Percentiles rank a stretch among this genome's conserved stretches.
These are phyloP conservation scores for Columba livia DNA, from an alignment of 2,113 vertebrate genomes.

Conservation along the genomic window DNA sequence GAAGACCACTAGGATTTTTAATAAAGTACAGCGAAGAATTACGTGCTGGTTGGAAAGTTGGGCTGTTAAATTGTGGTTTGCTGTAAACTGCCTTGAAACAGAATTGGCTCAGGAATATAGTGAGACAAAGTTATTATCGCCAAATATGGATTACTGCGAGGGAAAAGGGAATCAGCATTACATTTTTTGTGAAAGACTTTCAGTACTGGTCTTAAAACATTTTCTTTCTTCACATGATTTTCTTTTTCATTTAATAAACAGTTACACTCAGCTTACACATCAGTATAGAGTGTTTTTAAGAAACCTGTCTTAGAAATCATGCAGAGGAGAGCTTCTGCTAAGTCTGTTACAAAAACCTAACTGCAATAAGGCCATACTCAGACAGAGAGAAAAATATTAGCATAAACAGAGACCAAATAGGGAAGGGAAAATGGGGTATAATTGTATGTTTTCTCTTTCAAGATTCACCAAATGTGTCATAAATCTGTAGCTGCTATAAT, in stretches of 20 bases:
- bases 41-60: not conserved
- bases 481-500: conserved; percentile 33
- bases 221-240: not conserved
- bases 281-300: not conserved
- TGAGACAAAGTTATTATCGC: not conserved
- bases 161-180: not conserved
- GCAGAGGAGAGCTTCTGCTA: not conserved
- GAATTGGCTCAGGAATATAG: not conserved
- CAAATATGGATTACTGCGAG: not conserved
- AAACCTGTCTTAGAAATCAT: not conserved
- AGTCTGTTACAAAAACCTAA: not conserved
- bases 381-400: not conserved
- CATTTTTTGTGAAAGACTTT: not conserved
- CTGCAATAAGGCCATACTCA: not conserved
- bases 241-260: not conserved
- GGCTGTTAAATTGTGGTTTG: not conserved
- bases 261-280: not conserved
- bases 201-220: not conserved
- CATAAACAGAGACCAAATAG: not conserved
- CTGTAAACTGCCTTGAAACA: not conserved
- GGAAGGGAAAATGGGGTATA: not conserved
- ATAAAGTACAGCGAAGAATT: not conserved
- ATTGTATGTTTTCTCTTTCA: not conserved
- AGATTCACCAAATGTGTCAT: not conserved
- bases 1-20: not conserved